Base-by-base conservation (phyloP, 2,888 invertebrate genomes). In the Masnerella sp. region DNA sequence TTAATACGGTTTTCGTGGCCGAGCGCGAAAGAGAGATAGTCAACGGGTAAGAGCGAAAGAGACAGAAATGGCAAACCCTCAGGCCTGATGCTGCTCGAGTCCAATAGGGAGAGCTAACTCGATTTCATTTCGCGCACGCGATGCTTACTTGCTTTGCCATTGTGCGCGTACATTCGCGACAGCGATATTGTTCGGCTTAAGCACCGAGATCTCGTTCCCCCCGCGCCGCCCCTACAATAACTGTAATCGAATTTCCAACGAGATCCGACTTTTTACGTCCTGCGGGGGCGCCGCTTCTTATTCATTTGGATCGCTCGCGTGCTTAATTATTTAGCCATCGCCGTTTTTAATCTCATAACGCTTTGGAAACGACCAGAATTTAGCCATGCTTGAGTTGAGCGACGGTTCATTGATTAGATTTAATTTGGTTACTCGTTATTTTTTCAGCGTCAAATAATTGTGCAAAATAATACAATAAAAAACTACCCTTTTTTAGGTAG, bases 1-100 rank as follows among this genome's bases (percentile, higher is more conserved):
- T 87, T 86, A 87, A 87, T 87, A 85, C 80, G 82, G 84, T 83
- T 82, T 83, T 83, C 81, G 79, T 78, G 77, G 71, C 78, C 25
- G 18, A 59, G 40, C 18, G 30, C 59, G 42, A 49, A 2, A 40
- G 40, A 30, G 45, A 56, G 54, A 40, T 5, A 43, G 11, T 14
- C 14, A 20, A 14, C 14, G 77, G 77, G 72, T 64, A 77, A 52
- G 9, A 20, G n/a, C 8, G 11, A 25, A 11, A 36, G 43, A 42
- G 22, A 64, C 59, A 38, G 38, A 32, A 28, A 28, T 32, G 36
- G 43, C 47, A 52, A 38, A 67, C 62, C 62, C 73, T 51, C 51
- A 38, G 58, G 62, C 61, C 52, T 59, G 69, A 59, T 45, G 69
- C 62, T 42, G 51, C 18, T 42, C 0, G 22, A 56, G 49, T 45